Evolutionary conservation across 37 sponge, comb jelly and placozoan species (phyloP), one percentile per base, ranked within the genome.

Genomic region (Mnemiopsis leidyi): DNA sequence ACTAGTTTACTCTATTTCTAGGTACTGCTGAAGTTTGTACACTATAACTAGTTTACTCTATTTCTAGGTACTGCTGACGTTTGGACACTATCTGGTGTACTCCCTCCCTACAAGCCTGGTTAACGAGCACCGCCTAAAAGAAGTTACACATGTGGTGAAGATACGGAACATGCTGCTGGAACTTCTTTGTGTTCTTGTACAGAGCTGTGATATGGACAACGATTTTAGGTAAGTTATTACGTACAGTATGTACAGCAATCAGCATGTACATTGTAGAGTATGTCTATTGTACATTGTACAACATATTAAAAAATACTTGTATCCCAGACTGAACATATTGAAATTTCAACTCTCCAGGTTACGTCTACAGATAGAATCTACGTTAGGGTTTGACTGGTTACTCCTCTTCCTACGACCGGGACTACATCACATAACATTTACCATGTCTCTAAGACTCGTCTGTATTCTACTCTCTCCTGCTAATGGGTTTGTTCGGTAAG

Each of bases 381-480:
- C 61, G 26, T 61, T 85, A 33, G 90, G 90, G 3, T 85, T 85
- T 85, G 90, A 85, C 30, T 85, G 90, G 90, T 23, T 85, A 25
- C 90, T 85, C 39, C 90, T 85, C 61, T 85, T 85, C 35, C 48
- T 85, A 23, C 2, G 90, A 39, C 90, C 90, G 9, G 90, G 90
- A 39, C 90, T 85, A 23, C 90, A 85, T 61, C 40, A 38, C 48
- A 40, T 85, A 13, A 85, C 90, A 13, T 85, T 85, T 37, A 85
- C 90, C 0, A 40, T 85, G 90, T 35, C 90, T 16, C 90, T 85
- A 0, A 38, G 90, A 33, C 40, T 85, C 2, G 3, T 29, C 20
- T 23, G 36, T 0, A 85, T 85, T 39, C 36, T 85, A 0, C 21
- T 85, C 24, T 38, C 90, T 20, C 90, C 90, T 7, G 33, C 90